Conservation (phyloP, 2,888 invertebrate genomes). For the Gasteruption jaculator region DNA sequence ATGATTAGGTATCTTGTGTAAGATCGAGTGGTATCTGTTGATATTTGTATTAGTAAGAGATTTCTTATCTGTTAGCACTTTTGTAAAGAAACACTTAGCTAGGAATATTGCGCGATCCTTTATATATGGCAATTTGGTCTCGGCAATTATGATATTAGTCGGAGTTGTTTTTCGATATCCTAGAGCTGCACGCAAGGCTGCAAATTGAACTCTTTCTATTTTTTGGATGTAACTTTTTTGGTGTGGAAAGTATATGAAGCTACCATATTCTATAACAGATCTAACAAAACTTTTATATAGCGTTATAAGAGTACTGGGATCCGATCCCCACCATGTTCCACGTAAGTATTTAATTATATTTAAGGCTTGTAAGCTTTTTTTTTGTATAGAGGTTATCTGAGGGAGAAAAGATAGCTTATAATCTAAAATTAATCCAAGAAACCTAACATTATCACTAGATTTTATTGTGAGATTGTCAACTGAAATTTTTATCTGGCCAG, state of each 20-base stretch:
- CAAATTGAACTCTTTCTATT: conserved; percentile 18
- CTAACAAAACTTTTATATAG: conserved; percentile 20
- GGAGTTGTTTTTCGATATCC: conserved; percentile 16
- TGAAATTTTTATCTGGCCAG: too few species aligned
- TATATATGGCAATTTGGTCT: conserved; percentile 12
- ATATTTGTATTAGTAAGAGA: too few species aligned
- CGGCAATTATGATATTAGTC: conserved; percentile 15
- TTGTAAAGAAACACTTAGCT: conserved; percentile 8
- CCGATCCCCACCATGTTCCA: conserved; percentile 13
- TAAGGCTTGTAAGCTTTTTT: conserved; percentile 6
- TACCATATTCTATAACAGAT: conserved; percentile 17
- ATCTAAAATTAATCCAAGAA: conserved; percentile 1
- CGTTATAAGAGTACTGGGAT: conserved; percentile 14
- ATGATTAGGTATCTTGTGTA: too few species aligned
- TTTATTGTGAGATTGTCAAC: too few species aligned
- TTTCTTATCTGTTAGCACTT: too few species aligned
- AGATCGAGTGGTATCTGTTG: too few species aligned
- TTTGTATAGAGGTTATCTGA: conserved; percentile 5
- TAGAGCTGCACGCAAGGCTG: conserved; percentile 15
- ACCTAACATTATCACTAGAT: too few species aligned
- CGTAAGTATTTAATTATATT: conserved; percentile 12
- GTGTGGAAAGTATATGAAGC: conserved; percentile 14
- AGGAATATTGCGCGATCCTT: conserved; percentile 13
- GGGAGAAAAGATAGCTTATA: neutral
- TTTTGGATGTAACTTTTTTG: neutral